phyloP scores from a whole-genome alignment of 2,113 vertebrate species.

The Halcyon senegalensis region DNA sequence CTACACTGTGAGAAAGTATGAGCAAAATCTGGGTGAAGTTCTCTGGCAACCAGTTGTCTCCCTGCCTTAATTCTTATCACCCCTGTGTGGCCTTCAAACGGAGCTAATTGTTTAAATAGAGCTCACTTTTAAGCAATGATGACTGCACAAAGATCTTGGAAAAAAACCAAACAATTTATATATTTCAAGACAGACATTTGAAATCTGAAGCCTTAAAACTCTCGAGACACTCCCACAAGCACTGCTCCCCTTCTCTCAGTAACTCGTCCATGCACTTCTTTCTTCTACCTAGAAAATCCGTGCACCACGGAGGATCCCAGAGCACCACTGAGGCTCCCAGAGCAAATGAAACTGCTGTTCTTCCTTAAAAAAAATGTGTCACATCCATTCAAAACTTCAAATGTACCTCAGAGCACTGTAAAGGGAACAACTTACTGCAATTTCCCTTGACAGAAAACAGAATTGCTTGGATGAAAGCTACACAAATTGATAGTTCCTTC shows the following conservation, averaged over 20 bases:
- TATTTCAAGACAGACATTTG: background rate
- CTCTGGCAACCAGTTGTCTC: background rate
- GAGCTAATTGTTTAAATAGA: background rate
- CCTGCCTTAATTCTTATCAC: background rate
- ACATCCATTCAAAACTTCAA: conserved; percentile 51
- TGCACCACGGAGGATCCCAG: background rate
- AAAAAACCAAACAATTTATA: background rate
- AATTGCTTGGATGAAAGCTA: conserved; percentile 63
- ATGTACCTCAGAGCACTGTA: conserved; percentile 4
- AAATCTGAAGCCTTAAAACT: background rate
- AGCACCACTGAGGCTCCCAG: background rate
- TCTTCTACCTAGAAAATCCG: background rate
- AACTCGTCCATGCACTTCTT: background rate
- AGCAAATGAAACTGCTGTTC: background rate
- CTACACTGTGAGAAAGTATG: background rate
- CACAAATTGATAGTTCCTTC: conserved; percentile 81
- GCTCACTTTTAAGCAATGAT: background rate
- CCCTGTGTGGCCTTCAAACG: background rate
- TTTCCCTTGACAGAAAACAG: conserved; percentile 47
- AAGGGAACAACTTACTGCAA: conserved; percentile 35
- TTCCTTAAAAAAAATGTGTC: background rate
- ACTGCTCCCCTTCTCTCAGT: background rate
- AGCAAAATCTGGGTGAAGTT: background rate
- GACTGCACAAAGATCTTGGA: background rate
- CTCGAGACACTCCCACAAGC: background rate